These are phyloP conservation scores for Charanyca ferruginea DNA, from an alignment of 2,888 invertebrate genomes.

Conservation along the genomic window DNA sequence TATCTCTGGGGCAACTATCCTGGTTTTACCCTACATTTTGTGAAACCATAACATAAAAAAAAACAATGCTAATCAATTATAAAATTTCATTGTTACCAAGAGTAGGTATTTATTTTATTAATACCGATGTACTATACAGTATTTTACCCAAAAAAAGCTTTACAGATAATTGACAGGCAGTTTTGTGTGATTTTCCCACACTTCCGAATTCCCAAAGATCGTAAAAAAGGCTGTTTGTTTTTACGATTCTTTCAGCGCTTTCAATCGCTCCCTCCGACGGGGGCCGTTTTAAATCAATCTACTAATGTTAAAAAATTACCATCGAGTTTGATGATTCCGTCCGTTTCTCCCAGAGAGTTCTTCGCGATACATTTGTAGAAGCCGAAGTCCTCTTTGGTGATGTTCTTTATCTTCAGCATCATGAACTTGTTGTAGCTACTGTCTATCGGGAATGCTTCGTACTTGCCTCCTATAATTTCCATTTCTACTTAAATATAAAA, in stretches of 20 bases:
- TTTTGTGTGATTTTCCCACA: constrained; percentile 66
- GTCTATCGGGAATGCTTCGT: constrained; percentile 96
- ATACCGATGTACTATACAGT: constrained; percentile 22
- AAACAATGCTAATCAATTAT: not conserved
- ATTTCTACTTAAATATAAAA: constrained; percentile 92
- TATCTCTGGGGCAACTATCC: too few species aligned
- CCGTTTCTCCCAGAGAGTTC: constrained; percentile 97
- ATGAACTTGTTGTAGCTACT: constrained; percentile 97
- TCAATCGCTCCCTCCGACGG: constrained; percentile 50
- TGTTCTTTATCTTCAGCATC: constrained; percentile 97
- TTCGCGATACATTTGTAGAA: constrained; percentile 98
- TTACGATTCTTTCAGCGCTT: constrained; percentile 65
- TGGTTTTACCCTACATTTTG: not conserved
- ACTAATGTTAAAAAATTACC: constrained; percentile 90
- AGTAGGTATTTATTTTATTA: too few species aligned
- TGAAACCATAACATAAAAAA: not conserved
- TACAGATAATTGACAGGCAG: constrained; percentile 64
- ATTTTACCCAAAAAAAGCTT: constrained; percentile 54
- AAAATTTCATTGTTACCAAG: constrained; percentile 2
- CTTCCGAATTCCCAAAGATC: constrained; percentile 63
- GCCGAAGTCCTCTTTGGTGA: constrained; percentile 95
- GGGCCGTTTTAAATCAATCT: constrained; percentile 65
- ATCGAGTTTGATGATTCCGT: constrained; percentile 97
- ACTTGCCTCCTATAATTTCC: constrained; percentile 96
- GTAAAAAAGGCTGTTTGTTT: constrained; percentile 64